phyloP scores from a whole-genome alignment of 2,888 invertebrate species.

The Gymnoscelis rufifasciata region DNA sequence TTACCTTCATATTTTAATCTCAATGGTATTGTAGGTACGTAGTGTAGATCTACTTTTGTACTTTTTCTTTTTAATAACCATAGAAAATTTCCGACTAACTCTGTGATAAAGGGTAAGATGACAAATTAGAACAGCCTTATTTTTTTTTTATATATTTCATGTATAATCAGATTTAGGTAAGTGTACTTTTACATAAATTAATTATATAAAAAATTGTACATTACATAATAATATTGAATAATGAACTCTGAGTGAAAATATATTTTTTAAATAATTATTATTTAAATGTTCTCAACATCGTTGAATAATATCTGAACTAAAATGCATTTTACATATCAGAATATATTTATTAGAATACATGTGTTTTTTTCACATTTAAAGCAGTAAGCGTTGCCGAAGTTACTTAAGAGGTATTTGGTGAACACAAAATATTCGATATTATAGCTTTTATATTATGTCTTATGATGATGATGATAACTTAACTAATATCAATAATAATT shows the following conservation, averaged over 20 bases:
- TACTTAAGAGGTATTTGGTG: not conserved
- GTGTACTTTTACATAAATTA: conserved; percentile 24
- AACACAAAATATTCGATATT: too few species aligned
- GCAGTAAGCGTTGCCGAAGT: not conserved
- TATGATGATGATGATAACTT: too few species aligned
- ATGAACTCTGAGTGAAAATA: conserved; percentile 12
- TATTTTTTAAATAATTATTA: not conserved
- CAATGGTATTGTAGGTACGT: too few species aligned
- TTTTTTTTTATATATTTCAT: conserved; percentile 14
- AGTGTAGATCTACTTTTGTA: too few species aligned
- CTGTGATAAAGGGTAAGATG: conserved; percentile 19
- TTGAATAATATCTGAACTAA: conserved; percentile 3
- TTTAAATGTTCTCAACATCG: not conserved
- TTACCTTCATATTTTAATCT: too few species aligned
- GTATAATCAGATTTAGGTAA: conserved; percentile 14
- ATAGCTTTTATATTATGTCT: too few species aligned
- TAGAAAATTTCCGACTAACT: not conserved
- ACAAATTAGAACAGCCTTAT: conserved; percentile 4
- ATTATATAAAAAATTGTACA: conserved; percentile 8
- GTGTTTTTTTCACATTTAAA: not conserved
- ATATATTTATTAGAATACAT: not conserved
- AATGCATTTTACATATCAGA: not conserved
- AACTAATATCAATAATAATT: too few species aligned
- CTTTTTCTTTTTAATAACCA: too few species aligned
- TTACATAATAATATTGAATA: not conserved